Evolutionary conservation across 1,140 invertebrate genomes (phyloP).

Genomic region (Drosophila subobscura): DNA sequence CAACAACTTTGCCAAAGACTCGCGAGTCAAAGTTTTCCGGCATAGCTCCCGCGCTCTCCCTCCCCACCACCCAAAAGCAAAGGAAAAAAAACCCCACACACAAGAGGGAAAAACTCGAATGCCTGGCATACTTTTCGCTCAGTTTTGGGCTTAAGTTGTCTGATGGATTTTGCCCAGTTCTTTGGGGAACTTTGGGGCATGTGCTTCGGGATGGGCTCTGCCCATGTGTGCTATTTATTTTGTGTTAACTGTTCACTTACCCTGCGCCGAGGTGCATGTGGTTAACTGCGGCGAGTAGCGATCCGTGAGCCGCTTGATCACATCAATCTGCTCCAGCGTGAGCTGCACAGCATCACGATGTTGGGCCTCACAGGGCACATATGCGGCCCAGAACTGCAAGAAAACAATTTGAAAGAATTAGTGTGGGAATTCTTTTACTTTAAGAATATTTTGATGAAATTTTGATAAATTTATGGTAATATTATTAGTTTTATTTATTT

Average conservation of each 20-base stretch:
- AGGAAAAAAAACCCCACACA: slow-evolving; percentile 1
- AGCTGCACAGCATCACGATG: slow-evolving; percentile 91
- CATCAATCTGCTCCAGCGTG: slow-evolving; percentile 92
- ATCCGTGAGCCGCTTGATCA: slow-evolving; percentile 89
- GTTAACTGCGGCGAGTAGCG: slow-evolving; percentile 87
- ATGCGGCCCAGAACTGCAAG: slow-evolving; percentile 94
- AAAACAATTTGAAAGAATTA: too few relatives aligned
- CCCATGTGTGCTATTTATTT: slow-evolving; percentile 40
- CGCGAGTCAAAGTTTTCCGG: slow-evolving; percentile 50
- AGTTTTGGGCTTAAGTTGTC: slow-evolving; percentile 20
- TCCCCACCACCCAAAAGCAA: background rate
- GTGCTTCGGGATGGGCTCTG: slow-evolving; percentile 21
- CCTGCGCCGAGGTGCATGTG: slow-evolving; percentile 88
- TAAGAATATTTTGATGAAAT: too few relatives aligned
- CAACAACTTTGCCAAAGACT: slow-evolving; percentile 49
- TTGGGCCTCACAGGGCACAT: slow-evolving; percentile 93
- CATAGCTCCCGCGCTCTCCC: background rate
- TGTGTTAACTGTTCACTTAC: slow-evolving; percentile 83
- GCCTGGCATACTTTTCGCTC: slow-evolving; percentile 30
- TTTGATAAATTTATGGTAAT: background rate
- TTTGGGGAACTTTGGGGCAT: background rate
- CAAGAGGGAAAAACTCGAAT: slow-evolving; percentile 34
- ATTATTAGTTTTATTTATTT: background rate
- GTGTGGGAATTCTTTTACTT: too few relatives aligned
- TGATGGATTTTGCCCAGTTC: background rate